Evolutionary conservation across 2,888 invertebrate species (phyloP), one percentile per base, ranked within the genome.

Genomic region (Mystacides longicornis): DNA sequence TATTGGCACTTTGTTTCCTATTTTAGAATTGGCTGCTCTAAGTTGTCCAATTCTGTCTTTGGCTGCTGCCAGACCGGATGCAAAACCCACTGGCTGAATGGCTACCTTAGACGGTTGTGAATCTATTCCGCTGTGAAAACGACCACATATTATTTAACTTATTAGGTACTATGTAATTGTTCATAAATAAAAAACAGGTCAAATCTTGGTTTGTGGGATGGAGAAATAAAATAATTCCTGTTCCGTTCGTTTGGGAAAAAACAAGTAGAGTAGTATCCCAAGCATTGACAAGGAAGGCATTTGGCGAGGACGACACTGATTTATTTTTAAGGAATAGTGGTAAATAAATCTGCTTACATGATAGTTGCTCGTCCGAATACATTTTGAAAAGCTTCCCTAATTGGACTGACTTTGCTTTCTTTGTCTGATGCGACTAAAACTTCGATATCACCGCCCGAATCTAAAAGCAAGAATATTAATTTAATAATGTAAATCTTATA

Each of bases 311-410:
- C n/a, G n/a, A n/a, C n/a, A n/a, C n/a, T n/a, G n/a, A n/a, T n/a
- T n/a, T n/a, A n/a, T n/a, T n/a, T n/a, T n/a, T n/a, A n/a, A n/a
- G n/a, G n/a, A n/a, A n/a, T n/a, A n/a, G n/a, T n/a, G n/a, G n/a
- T n/a, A n/a, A n/a, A n/a, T n/a, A n/a, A n/a, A n/a, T n/a, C n/a
- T n/a, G n/a, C 81, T 80, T 74, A 86, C 87, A 80, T 76, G 21
- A 91, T 85, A 61, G 86, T 87, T 1, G 88, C 89, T 70, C 85
- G 85, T 2, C 89, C 89, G 72, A 92, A 90, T 1, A 87, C 81
- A 33, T 76, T 71, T 67, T 89, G 89, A 65, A 91, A 89, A 43
- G 89, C 90, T 68, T 91, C 89, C 66, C 89, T 76, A 14, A 91
- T 71, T 2, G 89, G 82, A 62, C 82, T 81, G 23, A 91, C 77